A percentile compares a stretch with the other conserved stretches of the same genome.
These are phyloP conservation scores for Haliclona indistincta DNA, from an alignment of 37 sponge, comb jelly and placozoan species.

Conservation along the genomic window DNA sequence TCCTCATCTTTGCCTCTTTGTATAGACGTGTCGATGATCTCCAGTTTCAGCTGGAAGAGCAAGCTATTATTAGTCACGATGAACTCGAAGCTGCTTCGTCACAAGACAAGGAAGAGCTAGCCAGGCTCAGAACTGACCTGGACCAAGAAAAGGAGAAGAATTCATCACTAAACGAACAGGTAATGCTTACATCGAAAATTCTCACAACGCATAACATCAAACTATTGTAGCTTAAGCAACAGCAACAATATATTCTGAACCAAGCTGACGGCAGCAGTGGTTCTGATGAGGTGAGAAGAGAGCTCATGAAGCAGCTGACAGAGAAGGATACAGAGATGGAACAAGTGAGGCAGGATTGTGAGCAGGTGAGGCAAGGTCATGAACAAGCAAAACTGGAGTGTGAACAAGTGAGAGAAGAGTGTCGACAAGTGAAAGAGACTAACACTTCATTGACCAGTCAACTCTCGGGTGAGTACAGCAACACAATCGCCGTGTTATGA, in stretches of 20 bases:
- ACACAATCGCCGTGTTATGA: too few species aligned
- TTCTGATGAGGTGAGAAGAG: neutral
- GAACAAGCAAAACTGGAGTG: constrained; percentile 19
- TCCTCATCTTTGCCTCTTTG: neutral
- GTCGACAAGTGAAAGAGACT: too few species aligned
- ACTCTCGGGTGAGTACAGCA: too few species aligned
- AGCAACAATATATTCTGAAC: neutral
- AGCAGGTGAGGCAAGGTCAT: neutral
- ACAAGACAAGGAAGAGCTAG: neutral
- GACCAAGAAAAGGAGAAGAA: neutral
- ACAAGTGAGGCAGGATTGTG: constrained; percentile 8
- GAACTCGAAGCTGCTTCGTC: constrained; percentile 35
- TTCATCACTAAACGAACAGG: too few species aligned
- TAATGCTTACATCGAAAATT: too few species aligned
- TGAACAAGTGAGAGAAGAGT: constrained; percentile 33
- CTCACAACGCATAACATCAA: too few species aligned
- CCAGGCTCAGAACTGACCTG: neutral
- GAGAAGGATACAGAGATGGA: constrained; percentile 1
- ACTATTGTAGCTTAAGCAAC: constrained; percentile 7
- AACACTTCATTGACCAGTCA: too few species aligned
- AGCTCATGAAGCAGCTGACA: constrained; percentile 16
- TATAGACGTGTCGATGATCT: constrained; percentile 77
- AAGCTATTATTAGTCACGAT: constrained; percentile 57
- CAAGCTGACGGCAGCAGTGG: neutral
- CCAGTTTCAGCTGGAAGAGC: constrained; percentile 77